Evolutionary conservation across 2,797 vertebrate species (phyloP), one percentile per base, ranked within the genome.

Genomic region (Gymnothorax javanicus): DNA sequence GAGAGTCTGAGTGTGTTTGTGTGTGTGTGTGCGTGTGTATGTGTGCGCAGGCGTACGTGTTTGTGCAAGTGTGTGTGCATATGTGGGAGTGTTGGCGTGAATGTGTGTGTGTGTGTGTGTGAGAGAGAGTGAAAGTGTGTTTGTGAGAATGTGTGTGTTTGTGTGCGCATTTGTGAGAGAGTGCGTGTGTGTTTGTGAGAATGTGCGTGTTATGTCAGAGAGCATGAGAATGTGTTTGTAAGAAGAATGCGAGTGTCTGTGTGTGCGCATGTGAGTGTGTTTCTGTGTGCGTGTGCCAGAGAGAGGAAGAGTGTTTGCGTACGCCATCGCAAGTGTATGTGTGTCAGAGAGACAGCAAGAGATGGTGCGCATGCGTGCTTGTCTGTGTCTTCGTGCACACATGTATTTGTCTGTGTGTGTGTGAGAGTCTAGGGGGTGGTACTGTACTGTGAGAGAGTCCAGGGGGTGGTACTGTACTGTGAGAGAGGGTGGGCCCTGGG

Each of bases 21-120:
- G 33, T 83, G 27, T 27, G n/a, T 27, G 5, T 84, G 3, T 82
- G n/a, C n/a, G 50, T 20, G 73, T 58, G 75, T 86, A 81, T 52
- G 85, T 87, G 86, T 86, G 82, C 85, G 77, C 86, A 81, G 83
- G 23, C 58, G 77, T 87, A 81, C 52, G 86, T 84, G 43, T 84
- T 15, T n/a, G 56, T 81, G 50, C 20, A 73, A 7, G 56, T 62
- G 82, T 86, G 77, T 87, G 84, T 85, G 23, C 58, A 69, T 87
- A 81, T 56, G 86, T 84, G 43, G 81, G 25, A 17, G 56, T 81
- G 50, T 27, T 71, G 12, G 56, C 84, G 7, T 82, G 71, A 57
- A 12, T 43, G 23, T 59, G 23, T n/a, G 27, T 25, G 52, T 77
- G n/a, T 79, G 13, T 57, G 71, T 60, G 20, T 77, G 69, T 52